A percentile compares a stretch with the other conserved stretches of the same genome.
These are phyloP conservation scores for Glyphotaelius pellucidus DNA, from an alignment of 2,888 invertebrate species.

Conservation along the genomic window DNA sequence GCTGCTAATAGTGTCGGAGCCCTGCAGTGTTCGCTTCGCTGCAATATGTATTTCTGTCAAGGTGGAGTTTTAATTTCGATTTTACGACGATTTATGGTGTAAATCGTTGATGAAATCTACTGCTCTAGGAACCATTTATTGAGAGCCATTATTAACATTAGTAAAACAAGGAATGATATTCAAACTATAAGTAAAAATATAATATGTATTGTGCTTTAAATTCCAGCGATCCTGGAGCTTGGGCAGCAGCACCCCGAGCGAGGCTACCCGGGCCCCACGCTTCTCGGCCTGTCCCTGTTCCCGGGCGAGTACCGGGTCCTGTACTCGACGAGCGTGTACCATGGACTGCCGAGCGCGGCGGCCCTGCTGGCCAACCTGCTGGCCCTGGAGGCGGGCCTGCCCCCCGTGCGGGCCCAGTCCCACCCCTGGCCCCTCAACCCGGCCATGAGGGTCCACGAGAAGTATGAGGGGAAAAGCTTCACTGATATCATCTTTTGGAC, in stretches of 20 bases:
- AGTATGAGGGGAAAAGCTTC: conserved; percentile 6
- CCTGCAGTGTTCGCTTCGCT: too few species aligned
- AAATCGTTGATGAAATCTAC: too few species aligned
- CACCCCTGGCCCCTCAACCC: conserved; percentile 21
- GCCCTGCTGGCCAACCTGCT: conserved; percentile 75
- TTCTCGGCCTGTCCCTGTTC: conserved; percentile 75
- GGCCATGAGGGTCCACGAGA: background rate
- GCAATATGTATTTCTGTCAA: too few species aligned
- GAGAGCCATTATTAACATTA: too few species aligned
- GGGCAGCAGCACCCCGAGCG: conserved; percentile 69
- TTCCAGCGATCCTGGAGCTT: conserved; percentile 72
- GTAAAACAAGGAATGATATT: too few species aligned
- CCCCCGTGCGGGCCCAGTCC: background rate
- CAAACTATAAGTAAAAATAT: too few species aligned
- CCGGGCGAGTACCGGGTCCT: conserved; percentile 72
- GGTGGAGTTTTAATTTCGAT: too few species aligned
- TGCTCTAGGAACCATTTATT: too few species aligned
- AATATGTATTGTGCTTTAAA: background rate
- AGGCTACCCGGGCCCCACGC: conserved; percentile 73
- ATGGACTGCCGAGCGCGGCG: conserved; percentile 77
- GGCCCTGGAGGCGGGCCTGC: conserved; percentile 31
- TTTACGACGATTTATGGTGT: too few species aligned
- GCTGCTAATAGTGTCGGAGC: too few species aligned
- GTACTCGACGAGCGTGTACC: conserved; percentile 76
- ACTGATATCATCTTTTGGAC: conserved; percentile 48